Percentiles rank a stretch among this genome's conserved stretches.
Conservation (phyloP, 2,888 invertebrate species). For the Drosophila meridionalis region DNA sequence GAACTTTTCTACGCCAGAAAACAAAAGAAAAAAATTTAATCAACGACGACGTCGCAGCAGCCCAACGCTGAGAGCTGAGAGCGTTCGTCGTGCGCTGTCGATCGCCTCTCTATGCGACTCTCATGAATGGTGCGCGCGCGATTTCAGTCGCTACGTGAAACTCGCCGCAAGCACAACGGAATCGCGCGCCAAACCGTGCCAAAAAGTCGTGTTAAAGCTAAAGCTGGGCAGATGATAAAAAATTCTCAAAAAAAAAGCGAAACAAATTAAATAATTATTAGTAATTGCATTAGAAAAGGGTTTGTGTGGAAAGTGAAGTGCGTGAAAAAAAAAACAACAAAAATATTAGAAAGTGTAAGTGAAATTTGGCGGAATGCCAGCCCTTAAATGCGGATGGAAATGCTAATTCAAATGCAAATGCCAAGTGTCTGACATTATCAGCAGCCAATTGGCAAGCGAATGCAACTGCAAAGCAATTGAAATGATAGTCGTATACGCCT, state of each 20-base stretch:
- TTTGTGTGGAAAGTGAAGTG: constrained; percentile 14
- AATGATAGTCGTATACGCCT: constrained; percentile 16
- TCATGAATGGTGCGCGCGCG: constrained; percentile 28
- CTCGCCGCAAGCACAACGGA: constrained; percentile 60
- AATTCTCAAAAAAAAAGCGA: constrained; percentile 4
- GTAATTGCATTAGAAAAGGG: constrained; percentile 6
- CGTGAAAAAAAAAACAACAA: no score
- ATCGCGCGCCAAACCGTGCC: constrained; percentile 51
- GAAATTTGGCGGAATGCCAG: constrained; percentile 40
- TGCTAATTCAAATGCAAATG: constrained; percentile 44
- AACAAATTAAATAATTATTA: constrained; percentile 14
- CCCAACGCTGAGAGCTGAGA: constrained; percentile 34
- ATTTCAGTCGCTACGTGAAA: constrained; percentile 69
- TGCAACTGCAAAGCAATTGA: constrained; percentile 43
- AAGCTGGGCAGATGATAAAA: constrained; percentile 9
- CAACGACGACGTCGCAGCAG: constrained; percentile 41
- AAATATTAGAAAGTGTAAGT: constrained; percentile 77
- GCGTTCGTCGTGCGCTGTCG: constrained; percentile 18
- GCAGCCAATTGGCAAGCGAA: constrained; percentile 40
- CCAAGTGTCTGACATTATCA: constrained; percentile 74
- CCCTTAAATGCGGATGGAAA: constrained; percentile 36
- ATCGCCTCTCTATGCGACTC: constrained; percentile 45
- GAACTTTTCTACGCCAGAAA: constrained; percentile 55
- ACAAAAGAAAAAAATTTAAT: constrained; percentile 23
- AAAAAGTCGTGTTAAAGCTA: constrained; percentile 35